Evolutionary conservation across 2,797 vertebrate species (phyloP).

Genomic region (Oreonectes daqikongensis): DNA sequence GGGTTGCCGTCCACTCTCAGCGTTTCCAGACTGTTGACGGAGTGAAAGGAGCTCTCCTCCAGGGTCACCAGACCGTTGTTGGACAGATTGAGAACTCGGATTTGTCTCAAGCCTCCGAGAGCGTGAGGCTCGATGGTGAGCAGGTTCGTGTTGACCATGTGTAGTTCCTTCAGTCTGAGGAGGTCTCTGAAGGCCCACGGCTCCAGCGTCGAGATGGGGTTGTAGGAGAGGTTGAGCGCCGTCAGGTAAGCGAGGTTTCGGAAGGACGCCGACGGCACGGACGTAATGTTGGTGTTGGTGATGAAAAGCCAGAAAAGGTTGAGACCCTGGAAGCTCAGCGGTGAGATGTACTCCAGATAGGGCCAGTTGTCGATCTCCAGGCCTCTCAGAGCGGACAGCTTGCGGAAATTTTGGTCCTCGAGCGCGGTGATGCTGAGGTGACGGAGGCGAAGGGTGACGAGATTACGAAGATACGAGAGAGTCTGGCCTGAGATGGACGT

Average conservation of each 20-base stretch:
- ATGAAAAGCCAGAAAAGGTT: slow-evolving; percentile 93
- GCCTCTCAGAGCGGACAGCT: slow-evolving; percentile 83
- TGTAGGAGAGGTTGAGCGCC: slow-evolving; percentile 92
- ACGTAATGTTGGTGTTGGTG: slow-evolving; percentile 94
- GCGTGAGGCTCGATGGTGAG: slow-evolving; percentile 86
- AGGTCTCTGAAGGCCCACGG: slow-evolving; percentile 91
- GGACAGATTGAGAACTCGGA: slow-evolving; percentile 94
- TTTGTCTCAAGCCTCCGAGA: slow-evolving; percentile 89
- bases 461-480: slow-evolving; percentile 88
- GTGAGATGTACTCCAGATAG: slow-evolving; percentile 86
- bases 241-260: slow-evolving; percentile 89
- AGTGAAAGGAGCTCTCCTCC: slow-evolving; percentile 94
- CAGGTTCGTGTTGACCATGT: slow-evolving; percentile 89
- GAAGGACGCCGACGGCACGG: slow-evolving; percentile 88
- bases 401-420: slow-evolving; percentile 93
- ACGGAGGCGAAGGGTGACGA: slow-evolving; percentile 87
- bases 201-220: slow-evolving; percentile 88
- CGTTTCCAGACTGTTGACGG: slow-evolving; percentile 94
- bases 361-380: slow-evolving; percentile 95
- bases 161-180: slow-evolving; percentile 91
- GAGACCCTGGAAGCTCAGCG: slow-evolving; percentile 89
- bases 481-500: slow-evolving; percentile 91
- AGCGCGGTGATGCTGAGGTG: slow-evolving; percentile 86
- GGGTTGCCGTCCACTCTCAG: slow-evolving; percentile 94
- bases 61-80: slow-evolving; percentile 90